Evolutionary conservation across 35 echinoderm and acorn worm species (phyloP).

Genomic region (Ptychodera flava): DNA sequence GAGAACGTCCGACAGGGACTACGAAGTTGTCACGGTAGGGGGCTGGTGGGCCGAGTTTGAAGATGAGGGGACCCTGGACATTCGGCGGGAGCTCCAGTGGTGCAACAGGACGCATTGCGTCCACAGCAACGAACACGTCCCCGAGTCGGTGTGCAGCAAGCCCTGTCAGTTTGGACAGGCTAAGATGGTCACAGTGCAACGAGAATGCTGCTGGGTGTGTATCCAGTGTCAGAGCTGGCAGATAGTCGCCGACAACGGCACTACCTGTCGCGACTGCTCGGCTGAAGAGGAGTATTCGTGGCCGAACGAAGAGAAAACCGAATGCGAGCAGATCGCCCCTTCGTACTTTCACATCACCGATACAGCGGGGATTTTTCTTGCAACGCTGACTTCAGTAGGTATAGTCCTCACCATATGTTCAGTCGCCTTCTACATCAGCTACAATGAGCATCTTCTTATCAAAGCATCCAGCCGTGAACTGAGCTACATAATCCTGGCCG

Average conservation of each 20-base stretch:
- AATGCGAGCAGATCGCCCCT: not conserved
- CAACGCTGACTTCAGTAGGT: not conserved
- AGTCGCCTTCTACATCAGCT: not conserved
- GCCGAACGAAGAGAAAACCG: not conserved
- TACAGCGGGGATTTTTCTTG: not conserved
- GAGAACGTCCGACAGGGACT: not conserved
- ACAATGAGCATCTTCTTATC: not conserved
- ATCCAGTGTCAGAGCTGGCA: constrained; percentile 12
- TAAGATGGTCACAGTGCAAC: constrained; percentile 14
- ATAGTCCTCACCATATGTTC: not conserved
- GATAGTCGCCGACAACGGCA: not conserved
- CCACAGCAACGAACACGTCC: not conserved
- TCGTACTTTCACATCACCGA: not conserved
- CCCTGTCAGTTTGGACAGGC: constrained; percentile 37
- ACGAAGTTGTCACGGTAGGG: not conserved
- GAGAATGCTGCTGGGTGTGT: constrained; percentile 61
- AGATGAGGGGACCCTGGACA: not conserved
- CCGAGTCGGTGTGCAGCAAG: constrained; percentile 57
- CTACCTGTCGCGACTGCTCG: not conserved
- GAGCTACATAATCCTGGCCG: not conserved
- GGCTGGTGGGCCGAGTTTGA: not conserved
- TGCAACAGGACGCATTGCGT: not conserved
- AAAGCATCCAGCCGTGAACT: not conserved
- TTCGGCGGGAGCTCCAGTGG: not conserved
- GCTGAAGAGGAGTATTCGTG: not conserved